Conservation (phyloP, 2,113 vertebrate genomes). For the Chionomys nivalis region DNA sequence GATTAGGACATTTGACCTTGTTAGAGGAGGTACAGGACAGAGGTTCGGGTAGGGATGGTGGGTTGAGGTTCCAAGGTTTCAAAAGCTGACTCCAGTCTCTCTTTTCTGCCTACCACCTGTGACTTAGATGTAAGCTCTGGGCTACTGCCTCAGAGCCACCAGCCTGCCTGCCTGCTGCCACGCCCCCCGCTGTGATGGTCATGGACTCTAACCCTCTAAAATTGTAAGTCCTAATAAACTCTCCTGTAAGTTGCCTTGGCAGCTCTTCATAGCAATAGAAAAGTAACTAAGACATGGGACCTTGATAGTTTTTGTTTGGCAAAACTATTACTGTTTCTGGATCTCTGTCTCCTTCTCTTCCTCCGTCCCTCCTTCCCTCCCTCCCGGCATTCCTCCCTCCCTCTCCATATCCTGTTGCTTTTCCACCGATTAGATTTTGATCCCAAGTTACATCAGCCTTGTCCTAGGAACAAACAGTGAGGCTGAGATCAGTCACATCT, state of each 20-base stretch:
- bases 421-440: not conserved
- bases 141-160: not conserved
- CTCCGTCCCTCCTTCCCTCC: not conserved
- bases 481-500: not conserved
- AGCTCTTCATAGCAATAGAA: not conserved
- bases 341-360: not conserved
- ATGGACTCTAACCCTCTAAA: not conserved
- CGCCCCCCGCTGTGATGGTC: not conserved
- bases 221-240: not conserved
- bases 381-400: not conserved
- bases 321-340: slow-evolving; percentile 32
- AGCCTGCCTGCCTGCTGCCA: not conserved
- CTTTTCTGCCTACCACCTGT: not conserved
- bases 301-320: slow-evolving; percentile 17
- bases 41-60: not conserved
- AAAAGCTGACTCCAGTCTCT: not conserved
- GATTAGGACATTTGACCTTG: not conserved
- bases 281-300: not conserved
- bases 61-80: not conserved
- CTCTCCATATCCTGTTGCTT: not conserved
- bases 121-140: not conserved
- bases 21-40: not conserved
- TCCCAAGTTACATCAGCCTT: slow-evolving; percentile 12
- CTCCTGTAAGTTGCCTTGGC: not conserved
- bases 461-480: slow-evolving; percentile 21